phyloP scores from a whole-genome alignment of 2,113 vertebrate species.

The Azemiops feae region DNA sequence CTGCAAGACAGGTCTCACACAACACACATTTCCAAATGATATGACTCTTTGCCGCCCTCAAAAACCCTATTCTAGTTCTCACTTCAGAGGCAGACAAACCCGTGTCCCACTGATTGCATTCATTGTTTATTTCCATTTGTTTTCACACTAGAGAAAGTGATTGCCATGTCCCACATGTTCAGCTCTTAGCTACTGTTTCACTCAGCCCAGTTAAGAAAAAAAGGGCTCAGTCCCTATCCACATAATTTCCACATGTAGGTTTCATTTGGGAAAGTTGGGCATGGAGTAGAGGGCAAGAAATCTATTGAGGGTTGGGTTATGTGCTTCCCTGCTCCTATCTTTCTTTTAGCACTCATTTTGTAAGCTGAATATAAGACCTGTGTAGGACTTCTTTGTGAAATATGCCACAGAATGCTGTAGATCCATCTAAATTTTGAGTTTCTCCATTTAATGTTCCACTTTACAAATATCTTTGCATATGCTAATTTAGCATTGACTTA shows the following conservation, averaged over 20 bases:
- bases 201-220: neutral
- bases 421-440: neutral
- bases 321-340: neutral
- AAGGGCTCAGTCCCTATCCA: neutral
- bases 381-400: neutral
- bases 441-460: neutral
- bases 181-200: neutral
- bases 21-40: neutral
- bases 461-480: neutral
- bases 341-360: neutral
- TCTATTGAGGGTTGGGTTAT: neutral
- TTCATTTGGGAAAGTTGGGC: neutral
- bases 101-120: neutral
- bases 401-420: neutral
- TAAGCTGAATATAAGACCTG: neutral
- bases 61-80: neutral
- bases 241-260: neutral
- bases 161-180: neutral
- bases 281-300: neutral
- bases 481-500: neutral
- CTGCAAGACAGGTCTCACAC: neutral
- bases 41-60: neutral
- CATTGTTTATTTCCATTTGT: neutral
- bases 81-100: neutral
- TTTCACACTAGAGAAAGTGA: neutral